Evolutionary conservation across 2,113 vertebrate species (phyloP).

Genomic region (Laticauda colubrina): DNA sequence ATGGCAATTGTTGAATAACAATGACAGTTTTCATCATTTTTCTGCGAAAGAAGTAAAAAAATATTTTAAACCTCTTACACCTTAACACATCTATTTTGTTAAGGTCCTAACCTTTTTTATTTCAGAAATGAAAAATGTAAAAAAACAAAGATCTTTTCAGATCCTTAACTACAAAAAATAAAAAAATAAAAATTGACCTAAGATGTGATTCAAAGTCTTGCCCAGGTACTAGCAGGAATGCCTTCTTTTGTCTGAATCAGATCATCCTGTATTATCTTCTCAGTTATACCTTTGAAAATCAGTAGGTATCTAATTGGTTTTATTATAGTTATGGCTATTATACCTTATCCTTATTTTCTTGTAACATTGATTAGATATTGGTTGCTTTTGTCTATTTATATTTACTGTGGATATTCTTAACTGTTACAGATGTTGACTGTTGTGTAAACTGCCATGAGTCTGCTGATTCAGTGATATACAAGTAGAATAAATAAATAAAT

Average conservation of each 20-base stretch:
- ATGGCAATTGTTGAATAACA: not conserved
- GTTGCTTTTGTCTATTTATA: not conserved
- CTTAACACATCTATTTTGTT: not conserved
- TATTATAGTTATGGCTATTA: not conserved
- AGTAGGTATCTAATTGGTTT: not conserved
- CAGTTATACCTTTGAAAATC: not conserved
- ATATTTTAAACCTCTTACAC: not conserved
- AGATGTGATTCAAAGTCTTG: not conserved
- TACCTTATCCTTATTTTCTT: not conserved
- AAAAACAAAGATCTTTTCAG: not conserved
- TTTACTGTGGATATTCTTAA: not conserved
- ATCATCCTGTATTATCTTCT: not conserved
- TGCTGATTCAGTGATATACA: not conserved
- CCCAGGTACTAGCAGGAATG: not conserved
- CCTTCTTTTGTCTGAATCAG: not conserved
- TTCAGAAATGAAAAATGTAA: not conserved
- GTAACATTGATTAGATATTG: not conserved
- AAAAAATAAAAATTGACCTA: not conserved
- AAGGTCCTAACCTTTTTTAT: not conserved
- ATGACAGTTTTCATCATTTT: not conserved
- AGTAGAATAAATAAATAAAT: not conserved
- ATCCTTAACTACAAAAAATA: not conserved
- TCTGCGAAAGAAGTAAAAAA: not conserved
- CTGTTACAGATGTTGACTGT: not conserved
- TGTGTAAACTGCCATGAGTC: not conserved